phyloP scores from a whole-genome alignment of 2,113 vertebrate genomes.

The Macrotus californicus region DNA sequence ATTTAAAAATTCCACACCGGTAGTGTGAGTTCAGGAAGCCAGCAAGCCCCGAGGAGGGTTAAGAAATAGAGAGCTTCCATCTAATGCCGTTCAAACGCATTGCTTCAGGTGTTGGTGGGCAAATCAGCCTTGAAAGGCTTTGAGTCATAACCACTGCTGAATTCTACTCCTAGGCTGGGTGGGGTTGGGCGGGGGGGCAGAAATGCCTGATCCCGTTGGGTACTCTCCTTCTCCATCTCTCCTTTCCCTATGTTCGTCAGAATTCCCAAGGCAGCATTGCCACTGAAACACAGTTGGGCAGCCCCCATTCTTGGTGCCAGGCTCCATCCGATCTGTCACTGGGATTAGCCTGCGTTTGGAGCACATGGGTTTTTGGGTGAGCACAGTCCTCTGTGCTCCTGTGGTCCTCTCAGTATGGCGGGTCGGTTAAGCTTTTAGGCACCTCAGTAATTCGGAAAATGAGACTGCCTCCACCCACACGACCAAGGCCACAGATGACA shows the following conservation, averaged over 20 bases:
- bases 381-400: not conserved
- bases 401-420: not conserved
- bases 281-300: not conserved
- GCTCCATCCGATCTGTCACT: not conserved
- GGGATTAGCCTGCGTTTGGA: not conserved
- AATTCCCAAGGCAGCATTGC: not conserved
- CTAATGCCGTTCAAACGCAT: slow-evolving; percentile 12
- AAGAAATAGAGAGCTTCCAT: slow-evolving; percentile 69
- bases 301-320: not conserved
- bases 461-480: not conserved
- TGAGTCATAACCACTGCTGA: not conserved
- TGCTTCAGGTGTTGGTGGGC: slow-evolving; percentile 47
- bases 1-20: slow-evolving; percentile 81
- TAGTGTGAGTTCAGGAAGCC: slow-evolving; percentile 63
- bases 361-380: not conserved
- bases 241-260: not conserved
- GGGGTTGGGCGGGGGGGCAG: no score
- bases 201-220: accelerated
- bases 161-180: accelerated
- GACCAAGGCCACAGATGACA: not conserved
- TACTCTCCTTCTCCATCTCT: not conserved
- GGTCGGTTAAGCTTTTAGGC: not conserved
- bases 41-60: slow-evolving; percentile 56
- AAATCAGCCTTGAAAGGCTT: slow-evolving; percentile 48
- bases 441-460: not conserved